Percentiles rank a stretch among this genome's conserved stretches.
Conservation (phyloP, 2,113 vertebrate genomes). For the Dolichotis patagonum region DNA sequence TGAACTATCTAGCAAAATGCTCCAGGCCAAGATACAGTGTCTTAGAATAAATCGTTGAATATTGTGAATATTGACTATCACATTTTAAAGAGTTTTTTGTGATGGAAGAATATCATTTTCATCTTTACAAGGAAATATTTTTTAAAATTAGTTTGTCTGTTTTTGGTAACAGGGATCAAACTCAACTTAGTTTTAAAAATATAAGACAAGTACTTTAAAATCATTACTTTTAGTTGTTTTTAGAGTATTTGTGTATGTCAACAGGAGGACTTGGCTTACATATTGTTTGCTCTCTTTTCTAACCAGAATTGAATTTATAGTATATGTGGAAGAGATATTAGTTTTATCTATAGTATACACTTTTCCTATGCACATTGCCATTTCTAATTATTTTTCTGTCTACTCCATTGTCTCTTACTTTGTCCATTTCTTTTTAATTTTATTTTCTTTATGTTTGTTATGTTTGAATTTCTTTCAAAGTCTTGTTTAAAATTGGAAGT, state of each 20-base stretch:
- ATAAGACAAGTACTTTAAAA: background rate
- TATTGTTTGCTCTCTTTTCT: background rate
- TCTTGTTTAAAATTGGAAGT: background rate
- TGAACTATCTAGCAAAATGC: constrained; percentile 45
- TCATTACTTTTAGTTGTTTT: background rate
- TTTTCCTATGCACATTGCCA: background rate
- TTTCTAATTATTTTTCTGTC: background rate
- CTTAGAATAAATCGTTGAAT: constrained; percentile 47
- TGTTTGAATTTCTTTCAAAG: background rate
- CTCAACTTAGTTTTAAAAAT: constrained; percentile 9
- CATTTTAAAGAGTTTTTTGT: background rate
- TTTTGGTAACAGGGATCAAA: no score
- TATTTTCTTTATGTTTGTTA: background rate
- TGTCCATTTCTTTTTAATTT: background rate
- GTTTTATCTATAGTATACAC: background rate
- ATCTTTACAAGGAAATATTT: background rate
- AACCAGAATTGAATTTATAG: background rate
- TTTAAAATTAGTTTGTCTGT: background rate
- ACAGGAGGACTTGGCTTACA: background rate
- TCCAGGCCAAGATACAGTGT: background rate
- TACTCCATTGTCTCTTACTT: background rate
- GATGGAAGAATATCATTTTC: background rate
- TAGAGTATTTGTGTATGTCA: background rate
- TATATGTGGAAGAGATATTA: background rate
- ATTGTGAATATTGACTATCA: background rate